Percentiles rank a stretch among this genome's conserved stretches.
phyloP scores from a whole-genome alignment of 2,113 vertebrate genomes.

The Corvus cornix region DNA sequence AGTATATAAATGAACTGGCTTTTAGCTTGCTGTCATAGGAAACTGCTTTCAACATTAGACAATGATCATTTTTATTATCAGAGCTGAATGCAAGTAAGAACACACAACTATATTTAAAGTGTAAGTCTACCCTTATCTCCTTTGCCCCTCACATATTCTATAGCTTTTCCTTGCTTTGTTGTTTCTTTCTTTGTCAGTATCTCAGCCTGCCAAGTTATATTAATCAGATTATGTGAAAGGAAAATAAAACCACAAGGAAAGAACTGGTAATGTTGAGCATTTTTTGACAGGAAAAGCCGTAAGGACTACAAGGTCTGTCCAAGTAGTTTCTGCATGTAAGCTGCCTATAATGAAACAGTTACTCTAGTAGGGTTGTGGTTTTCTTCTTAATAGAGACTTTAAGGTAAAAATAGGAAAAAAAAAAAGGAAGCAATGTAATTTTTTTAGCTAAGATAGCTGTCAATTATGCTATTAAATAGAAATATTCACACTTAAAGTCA shows the following conservation, averaged over 20 bases:
- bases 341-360: neutral
- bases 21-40: conserved; percentile 43
- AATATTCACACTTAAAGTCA: neutral
- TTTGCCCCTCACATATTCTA: neutral
- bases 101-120: neutral
- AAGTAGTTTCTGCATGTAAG: conserved; percentile 12
- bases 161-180: neutral
- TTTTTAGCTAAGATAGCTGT: neutral
- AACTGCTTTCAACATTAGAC: conserved; percentile 49
- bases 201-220: neutral
- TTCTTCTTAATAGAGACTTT: neutral
- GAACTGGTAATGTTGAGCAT: neutral
- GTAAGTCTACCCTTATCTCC: neutral
- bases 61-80: neutral
- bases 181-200: neutral
- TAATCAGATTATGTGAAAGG: neutral
- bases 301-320: neutral
- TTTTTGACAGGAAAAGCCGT: neutral
- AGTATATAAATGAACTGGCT: conserved; percentile 51
- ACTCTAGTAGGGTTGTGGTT: neutral
- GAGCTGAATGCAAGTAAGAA: neutral
- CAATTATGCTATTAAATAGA: neutral
- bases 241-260: conserved; percentile 6
- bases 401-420: neutral
- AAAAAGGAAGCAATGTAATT: neutral